These are phyloP conservation scores for Meleagris gallopavo DNA, from an alignment of 2,113 vertebrate genomes.

Conservation along the genomic window DNA sequence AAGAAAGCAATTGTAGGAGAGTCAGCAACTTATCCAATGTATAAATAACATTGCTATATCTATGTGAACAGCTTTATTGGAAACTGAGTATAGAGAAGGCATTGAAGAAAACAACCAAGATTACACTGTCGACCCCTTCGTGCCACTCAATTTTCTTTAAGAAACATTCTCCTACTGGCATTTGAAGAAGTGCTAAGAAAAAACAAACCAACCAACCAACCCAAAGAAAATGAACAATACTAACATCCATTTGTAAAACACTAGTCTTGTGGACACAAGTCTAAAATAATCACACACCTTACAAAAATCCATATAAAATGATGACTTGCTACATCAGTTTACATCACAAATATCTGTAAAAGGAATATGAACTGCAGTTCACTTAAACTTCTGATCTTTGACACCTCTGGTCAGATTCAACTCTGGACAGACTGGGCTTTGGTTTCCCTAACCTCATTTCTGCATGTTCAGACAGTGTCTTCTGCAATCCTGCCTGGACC, in stretches of 20 bases:
- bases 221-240: not conserved
- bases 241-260: not conserved
- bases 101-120: not conserved
- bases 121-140: not conserved
- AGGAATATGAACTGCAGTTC: not conserved
- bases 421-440: not conserved
- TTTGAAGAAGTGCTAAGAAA: not conserved
- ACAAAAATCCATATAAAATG: not conserved
- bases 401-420: not conserved
- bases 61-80: not conserved
- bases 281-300: not conserved
- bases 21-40: constrained; percentile 57
- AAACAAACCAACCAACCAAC: not conserved
- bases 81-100: not conserved
- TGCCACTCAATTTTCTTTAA: not conserved
- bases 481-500: not conserved
- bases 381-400: not conserved
- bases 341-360: not conserved
- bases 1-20: constrained; percentile 74
- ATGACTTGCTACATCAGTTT: not conserved
- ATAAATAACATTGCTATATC: not conserved
- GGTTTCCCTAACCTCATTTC: not conserved
- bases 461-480: not conserved
- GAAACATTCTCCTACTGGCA: not conserved
- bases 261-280: not conserved